These are phyloP conservation scores for Elaphurus davidianus DNA, from an alignment of 2,113 vertebrate species.

Conservation along the genomic window DNA sequence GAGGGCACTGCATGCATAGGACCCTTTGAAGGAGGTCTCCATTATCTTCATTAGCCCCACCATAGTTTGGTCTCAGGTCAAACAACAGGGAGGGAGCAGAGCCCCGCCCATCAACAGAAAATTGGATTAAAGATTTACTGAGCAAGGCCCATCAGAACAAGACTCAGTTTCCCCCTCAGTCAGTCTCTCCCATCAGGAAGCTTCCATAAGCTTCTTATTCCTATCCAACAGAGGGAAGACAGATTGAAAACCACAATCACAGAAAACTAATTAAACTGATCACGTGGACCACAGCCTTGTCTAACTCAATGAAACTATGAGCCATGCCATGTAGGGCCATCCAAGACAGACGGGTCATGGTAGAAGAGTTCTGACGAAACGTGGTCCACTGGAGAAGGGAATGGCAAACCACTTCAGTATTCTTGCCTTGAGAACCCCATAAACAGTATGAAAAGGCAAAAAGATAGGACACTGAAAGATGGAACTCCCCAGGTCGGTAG, in stretches of 20 bases:
- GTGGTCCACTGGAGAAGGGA: neutral
- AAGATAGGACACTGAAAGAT: neutral
- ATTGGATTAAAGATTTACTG: neutral
- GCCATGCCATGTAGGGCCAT: neutral
- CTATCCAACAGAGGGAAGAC: neutral
- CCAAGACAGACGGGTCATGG: neutral
- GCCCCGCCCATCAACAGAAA: neutral
- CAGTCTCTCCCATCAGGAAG: neutral
- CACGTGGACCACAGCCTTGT: neutral
- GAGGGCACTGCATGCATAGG: neutral
- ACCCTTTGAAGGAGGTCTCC: neutral
- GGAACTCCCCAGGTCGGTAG: neutral
- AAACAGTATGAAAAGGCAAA: neutral
- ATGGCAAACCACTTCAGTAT: neutral
- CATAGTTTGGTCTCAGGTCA: neutral
- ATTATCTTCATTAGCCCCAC: neutral
- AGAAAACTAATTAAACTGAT: neutral
- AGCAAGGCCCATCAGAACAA: neutral
- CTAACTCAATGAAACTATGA: neutral
- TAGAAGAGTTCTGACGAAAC: neutral
- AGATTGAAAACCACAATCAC: neutral
- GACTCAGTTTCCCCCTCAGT: neutral
- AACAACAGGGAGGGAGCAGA: neutral
- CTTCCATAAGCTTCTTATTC: neutral
- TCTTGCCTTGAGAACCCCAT: neutral